These are phyloP conservation scores for Rotaria magnacalcarata DNA, from an alignment of 2,888 invertebrate genomes.

Conservation along the genomic window DNA sequence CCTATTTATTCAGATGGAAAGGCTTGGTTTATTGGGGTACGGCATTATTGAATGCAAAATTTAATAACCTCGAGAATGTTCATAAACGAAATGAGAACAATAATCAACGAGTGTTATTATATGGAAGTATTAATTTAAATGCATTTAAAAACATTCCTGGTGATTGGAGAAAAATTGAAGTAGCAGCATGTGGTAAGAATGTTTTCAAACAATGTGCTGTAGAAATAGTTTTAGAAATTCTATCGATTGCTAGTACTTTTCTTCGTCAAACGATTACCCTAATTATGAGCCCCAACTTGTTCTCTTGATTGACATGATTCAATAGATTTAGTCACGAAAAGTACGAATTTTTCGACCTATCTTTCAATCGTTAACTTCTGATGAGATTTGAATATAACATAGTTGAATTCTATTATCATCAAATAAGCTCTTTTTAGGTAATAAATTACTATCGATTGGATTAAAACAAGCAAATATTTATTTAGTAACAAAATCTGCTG, in stretches of 20 bases:
- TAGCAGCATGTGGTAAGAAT: conserved; percentile 2
- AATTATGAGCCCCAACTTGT: too few species aligned
- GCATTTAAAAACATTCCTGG: not conserved
- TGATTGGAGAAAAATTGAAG: conserved; percentile 12
- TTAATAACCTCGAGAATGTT: not conserved
- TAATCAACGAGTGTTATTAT: not conserved
- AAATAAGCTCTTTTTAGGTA: not conserved
- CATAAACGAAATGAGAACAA: not conserved
- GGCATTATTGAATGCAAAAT: not conserved
- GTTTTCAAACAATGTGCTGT: not conserved
- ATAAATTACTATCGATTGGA: conserved; percentile 30
- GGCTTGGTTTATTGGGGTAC: conserved; percentile 29
- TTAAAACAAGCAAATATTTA: conserved; percentile 14
- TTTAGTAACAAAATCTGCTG: not conserved
- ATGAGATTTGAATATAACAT: too few species aligned
- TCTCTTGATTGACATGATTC: too few species aligned
- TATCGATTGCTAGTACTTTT: too few species aligned
- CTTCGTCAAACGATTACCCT: too few species aligned
- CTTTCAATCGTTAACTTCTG: too few species aligned
- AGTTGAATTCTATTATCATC: too few species aligned
- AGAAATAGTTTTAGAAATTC: too few species aligned
- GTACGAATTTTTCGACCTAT: too few species aligned
- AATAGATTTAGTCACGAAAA: too few species aligned
- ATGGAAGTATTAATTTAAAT: not conserved
- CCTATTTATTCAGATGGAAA: not conserved